Conservation (phyloP, 2,888 invertebrate genomes). For the Caenorhabditis sp. region DNA sequence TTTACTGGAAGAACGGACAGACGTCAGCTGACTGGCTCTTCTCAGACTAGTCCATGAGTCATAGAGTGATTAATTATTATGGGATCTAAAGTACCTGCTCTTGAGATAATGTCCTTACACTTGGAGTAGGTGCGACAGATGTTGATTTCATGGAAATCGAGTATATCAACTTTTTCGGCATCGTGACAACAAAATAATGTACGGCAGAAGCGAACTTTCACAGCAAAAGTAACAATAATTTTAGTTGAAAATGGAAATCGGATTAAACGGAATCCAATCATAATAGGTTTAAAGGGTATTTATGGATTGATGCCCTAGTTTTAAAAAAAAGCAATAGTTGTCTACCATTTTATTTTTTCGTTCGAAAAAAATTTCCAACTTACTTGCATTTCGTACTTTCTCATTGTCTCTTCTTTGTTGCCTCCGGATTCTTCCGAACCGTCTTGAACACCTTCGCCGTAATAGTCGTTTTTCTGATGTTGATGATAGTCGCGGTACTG, state of each 20-base stretch:
- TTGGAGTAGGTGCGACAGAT: conserved; percentile 16
- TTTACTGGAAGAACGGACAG: background rate
- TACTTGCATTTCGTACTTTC: conserved; percentile 64
- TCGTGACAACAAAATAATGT: background rate
- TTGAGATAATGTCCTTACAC: conserved; percentile 5
- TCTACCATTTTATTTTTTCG: background rate
- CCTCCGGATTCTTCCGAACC: conserved; percentile 20
- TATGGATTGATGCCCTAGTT: background rate
- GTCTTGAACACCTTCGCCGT: conserved; percentile 37
- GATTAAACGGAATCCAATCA: conserved; percentile 34
- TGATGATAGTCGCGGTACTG: conserved; percentile 66
- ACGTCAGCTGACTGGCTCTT: conserved; percentile 40
- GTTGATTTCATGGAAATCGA: conserved; percentile 57
- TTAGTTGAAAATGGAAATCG: conserved; percentile 25
- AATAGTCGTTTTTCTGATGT: conserved; percentile 63
- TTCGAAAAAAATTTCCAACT: conserved; percentile 23
- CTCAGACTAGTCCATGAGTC: conserved; percentile 17
- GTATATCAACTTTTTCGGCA: conserved; percentile 61
- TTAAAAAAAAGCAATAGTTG: background rate
- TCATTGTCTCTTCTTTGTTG: conserved; percentile 48
- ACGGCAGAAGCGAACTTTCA: conserved; percentile 32
- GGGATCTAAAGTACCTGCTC: conserved; percentile 2
- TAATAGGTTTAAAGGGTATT: conserved; percentile 33
- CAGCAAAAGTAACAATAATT: background rate
- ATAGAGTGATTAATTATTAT: conserved; percentile 5